Conservation (phyloP, 2,113 vertebrate species). For the Campylorhamphus procurvoides region DNA sequence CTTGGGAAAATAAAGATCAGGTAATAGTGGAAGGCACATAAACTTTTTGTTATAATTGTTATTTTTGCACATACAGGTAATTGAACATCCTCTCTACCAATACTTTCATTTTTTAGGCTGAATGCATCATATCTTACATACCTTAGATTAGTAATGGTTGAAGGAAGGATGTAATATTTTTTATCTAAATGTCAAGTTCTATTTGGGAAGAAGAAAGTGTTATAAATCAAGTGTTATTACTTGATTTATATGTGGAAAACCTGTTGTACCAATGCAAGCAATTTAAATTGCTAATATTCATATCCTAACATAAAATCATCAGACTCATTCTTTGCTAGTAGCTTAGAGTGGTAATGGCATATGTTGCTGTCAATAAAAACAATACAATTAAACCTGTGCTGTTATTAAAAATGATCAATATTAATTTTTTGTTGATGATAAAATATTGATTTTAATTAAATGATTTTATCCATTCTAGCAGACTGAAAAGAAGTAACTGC, state of each 20-base stretch:
- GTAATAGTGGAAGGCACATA: neutral
- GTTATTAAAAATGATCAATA: neutral
- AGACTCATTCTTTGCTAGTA: neutral
- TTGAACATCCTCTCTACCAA: neutral
- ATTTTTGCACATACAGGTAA: neutral
- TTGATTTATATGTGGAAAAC: neutral
- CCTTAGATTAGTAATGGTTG: neutral
- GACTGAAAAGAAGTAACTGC: too few species aligned
- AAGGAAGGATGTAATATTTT: neutral
- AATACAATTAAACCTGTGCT: neutral
- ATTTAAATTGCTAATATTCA: neutral
- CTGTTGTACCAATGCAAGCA: neutral
- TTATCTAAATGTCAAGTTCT: neutral
- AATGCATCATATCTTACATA: neutral
- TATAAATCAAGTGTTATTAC: neutral
- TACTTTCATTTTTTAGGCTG: neutral
- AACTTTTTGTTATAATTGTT: rapidly evolving
- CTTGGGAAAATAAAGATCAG: neutral
- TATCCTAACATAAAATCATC: neutral
- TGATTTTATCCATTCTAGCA: neutral
- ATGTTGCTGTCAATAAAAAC: neutral
- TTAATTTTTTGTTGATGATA: neutral
- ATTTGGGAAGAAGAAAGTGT: neutral
- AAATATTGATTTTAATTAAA: neutral
- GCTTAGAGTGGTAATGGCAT: neutral